phyloP scores from a whole-genome alignment of 2,888 invertebrate genomes.

The Tenthredo notha region DNA sequence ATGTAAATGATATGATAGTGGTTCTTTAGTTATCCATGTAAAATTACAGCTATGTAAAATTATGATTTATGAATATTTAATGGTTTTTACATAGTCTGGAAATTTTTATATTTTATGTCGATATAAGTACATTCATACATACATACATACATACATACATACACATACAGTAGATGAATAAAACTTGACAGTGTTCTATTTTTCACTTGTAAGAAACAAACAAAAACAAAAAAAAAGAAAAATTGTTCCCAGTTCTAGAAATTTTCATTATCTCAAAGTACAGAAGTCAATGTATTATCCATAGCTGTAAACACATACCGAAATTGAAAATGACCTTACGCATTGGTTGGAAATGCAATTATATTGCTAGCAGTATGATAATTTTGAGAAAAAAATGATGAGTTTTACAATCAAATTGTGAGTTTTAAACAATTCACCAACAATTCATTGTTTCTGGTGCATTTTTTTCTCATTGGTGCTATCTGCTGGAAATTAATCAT shows the following conservation, averaged over 20 bases:
- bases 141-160: not conserved
- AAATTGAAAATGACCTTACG: not conserved
- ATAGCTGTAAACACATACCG: slow-evolving; percentile 19
- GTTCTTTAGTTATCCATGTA: not conserved
- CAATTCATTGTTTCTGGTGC: not conserved
- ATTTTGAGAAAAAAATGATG: slow-evolving; percentile 25
- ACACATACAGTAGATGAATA: slow-evolving; percentile 12
- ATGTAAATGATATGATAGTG: slow-evolving; percentile 22
- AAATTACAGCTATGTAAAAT: slow-evolving; percentile 33
- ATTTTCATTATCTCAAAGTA: slow-evolving; percentile 14
- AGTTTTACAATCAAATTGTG: slow-evolving; percentile 14
- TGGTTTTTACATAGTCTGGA: slow-evolving; percentile 31
- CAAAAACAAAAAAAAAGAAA: not conserved
- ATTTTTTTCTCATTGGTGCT: slow-evolving; percentile 59
- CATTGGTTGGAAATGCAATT: slow-evolving; percentile 43
- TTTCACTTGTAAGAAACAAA: slow-evolving; percentile 7
- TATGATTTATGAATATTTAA: slow-evolving; percentile 40
- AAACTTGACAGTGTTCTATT: slow-evolving; percentile 36
- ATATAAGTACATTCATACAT: slow-evolving; percentile 13
- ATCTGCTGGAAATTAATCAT: slow-evolving; percentile 54
- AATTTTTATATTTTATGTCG: slow-evolving; percentile 13
- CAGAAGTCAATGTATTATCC: slow-evolving; percentile 21
- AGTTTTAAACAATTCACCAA: slow-evolving; percentile 25
- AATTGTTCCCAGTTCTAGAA: not conserved
- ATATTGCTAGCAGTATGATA: slow-evolving; percentile 38